phyloP scores from a whole-genome alignment of 2,113 vertebrate genomes.

The Boulengeromyrus knoepffleri region DNA sequence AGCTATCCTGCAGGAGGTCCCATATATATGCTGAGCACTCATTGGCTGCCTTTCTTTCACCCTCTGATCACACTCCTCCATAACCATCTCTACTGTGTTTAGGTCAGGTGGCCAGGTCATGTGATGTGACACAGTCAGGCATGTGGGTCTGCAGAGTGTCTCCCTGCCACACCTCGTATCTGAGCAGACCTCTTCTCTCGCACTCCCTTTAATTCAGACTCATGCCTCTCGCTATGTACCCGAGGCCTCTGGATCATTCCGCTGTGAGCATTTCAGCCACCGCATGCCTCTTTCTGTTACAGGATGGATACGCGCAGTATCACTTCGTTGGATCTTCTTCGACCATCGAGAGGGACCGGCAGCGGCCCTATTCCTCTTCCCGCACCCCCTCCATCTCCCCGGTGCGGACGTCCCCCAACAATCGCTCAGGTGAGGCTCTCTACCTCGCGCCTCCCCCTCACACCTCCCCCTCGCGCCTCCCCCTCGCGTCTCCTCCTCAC shows the following conservation, averaged over 20 bases:
- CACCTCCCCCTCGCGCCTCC: background rate
- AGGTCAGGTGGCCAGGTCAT: too few species aligned
- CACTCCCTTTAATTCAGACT: background rate
- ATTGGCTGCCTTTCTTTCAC: background rate
- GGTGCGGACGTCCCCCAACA: conserved; percentile 91
- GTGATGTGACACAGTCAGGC: background rate
- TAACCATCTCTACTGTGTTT: background rate
- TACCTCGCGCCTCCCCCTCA: background rate
- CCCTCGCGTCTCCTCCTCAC: background rate
- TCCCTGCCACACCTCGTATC: background rate
- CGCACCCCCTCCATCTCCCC: conserved; percentile 97
- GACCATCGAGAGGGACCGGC: conserved; percentile 92
- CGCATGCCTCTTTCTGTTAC: conserved; percentile 27
- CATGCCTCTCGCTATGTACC: background rate
- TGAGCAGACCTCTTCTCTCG: background rate
- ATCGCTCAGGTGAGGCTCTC: conserved; percentile 82
- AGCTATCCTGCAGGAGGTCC: background rate
- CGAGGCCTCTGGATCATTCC: background rate
- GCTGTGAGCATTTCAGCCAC: background rate
- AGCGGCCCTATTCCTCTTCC: conserved; percentile 94
- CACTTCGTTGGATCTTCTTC: conserved; percentile 96
- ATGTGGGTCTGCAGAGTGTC: background rate
- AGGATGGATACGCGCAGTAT: conserved; percentile 97
- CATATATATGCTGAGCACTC: background rate
- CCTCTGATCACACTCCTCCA: background rate